Conservation (phyloP, 2,113 vertebrate species). For the Nycticryphes semicollaris region DNA sequence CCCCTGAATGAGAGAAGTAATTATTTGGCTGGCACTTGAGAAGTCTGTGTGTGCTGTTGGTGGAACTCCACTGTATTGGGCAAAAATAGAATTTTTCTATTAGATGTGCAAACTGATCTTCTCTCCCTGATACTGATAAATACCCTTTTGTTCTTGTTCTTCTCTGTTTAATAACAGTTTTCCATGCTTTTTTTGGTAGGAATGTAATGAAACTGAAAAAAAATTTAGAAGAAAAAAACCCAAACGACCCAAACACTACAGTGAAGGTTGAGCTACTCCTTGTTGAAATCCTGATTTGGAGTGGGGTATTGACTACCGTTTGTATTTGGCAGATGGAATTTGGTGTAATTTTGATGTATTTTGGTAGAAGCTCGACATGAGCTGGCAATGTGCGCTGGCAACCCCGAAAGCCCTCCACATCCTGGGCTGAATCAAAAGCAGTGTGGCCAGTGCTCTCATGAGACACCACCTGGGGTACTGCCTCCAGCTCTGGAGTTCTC, state of each 20-base stretch:
- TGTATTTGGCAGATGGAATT: too few species aligned
- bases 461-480: too few species aligned
- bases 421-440: too few species aligned
- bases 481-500: too few species aligned
- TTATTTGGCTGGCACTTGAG: constrained; percentile 49
- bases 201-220: not conserved
- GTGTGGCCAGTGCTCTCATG: too few species aligned
- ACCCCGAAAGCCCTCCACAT: too few species aligned
- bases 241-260: not conserved
- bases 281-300: not conserved
- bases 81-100: constrained; percentile 54
- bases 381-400: too few species aligned
- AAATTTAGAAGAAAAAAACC: not conserved
- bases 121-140: not conserved
- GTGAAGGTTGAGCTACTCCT: not conserved
- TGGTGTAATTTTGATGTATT: too few species aligned
- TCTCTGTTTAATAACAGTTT: not conserved
- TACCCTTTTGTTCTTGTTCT: not conserved
- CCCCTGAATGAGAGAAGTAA: constrained; percentile 29
- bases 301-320: not conserved
- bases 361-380: too few species aligned
- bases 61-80: not conserved
- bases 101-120: constrained; percentile 31
- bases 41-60: not conserved
- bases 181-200: not conserved